A percentile compares a stretch with the other conserved stretches of the same genome.
Evolutionary conservation across 2,888 invertebrate genomes (phyloP).

Genomic region (Adela reaumurella): DNA sequence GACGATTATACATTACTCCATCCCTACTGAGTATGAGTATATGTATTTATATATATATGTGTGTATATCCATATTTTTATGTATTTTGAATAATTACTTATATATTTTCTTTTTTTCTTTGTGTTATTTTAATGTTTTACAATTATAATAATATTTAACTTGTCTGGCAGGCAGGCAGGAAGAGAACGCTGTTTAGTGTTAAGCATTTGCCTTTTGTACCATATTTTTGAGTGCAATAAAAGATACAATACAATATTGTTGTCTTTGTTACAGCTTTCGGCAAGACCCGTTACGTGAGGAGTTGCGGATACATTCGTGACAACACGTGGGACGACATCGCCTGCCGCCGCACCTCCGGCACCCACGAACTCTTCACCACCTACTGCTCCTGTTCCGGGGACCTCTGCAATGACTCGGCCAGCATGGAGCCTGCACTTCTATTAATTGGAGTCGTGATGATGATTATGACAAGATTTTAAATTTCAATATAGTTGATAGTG

Average conservation of each 20-base stretch:
- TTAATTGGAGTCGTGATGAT: background rate
- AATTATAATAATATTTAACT: too few relatives aligned
- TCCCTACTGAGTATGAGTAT: too few relatives aligned
- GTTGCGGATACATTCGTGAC: constrained; percentile 75
- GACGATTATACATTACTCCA: too few relatives aligned
- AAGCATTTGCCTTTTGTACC: too few relatives aligned
- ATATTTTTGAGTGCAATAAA: too few relatives aligned
- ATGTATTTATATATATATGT: too few relatives aligned
- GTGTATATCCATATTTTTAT: too few relatives aligned
- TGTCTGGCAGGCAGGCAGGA: too few relatives aligned
- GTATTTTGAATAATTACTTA: too few relatives aligned
- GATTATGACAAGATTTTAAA: background rate
- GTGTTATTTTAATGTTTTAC: too few relatives aligned
- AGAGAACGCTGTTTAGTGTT: background rate
- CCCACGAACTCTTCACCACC: constrained; percentile 64
- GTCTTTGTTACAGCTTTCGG: constrained; percentile 63
- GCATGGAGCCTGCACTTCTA: background rate
- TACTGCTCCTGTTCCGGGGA: constrained; percentile 78
- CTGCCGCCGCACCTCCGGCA: constrained; percentile 68
- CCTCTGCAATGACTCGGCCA: constrained; percentile 68
- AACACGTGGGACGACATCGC: constrained; percentile 53
- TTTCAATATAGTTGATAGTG: too few relatives aligned
- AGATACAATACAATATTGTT: background rate
- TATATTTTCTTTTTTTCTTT: too few relatives aligned
- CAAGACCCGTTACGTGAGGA: constrained; percentile 70